These are phyloP conservation scores for Psylliodes chrysocephalus DNA, from an alignment of 2,888 invertebrate species.

Conservation along the genomic window DNA sequence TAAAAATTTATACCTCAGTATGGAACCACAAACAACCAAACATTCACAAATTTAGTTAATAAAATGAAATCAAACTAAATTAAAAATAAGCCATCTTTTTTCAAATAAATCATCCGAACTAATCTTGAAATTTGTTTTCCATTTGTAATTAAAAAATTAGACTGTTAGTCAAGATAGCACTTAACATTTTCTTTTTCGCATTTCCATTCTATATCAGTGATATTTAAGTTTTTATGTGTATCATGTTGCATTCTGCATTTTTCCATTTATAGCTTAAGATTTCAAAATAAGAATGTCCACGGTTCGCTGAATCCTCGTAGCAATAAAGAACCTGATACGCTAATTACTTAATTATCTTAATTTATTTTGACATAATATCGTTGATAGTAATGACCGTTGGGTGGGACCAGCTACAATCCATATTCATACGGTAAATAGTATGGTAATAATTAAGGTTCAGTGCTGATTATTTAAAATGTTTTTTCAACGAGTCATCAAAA, in stretches of 20 bases:
- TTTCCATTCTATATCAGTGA: too few relatives aligned
- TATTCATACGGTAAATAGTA: neutral
- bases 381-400: slow-evolving; percentile 11
- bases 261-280: neutral
- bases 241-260: neutral
- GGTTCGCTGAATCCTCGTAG: slow-evolving; percentile 8
- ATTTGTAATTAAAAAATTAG: too few relatives aligned
- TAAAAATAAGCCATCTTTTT: too few relatives aligned
- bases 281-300: neutral
- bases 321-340: slow-evolving; percentile 14
- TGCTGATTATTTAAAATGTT: neutral
- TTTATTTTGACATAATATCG: slow-evolving; percentile 19
- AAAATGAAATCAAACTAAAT: too few relatives aligned
- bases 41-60: too few relatives aligned
- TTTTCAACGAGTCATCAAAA: neutral
- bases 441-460: slow-evolving; percentile 1
- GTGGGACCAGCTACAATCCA: neutral
- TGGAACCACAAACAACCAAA: too few relatives aligned
- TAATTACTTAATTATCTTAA: slow-evolving; percentile 20
- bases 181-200: too few relatives aligned
- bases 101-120: too few relatives aligned
- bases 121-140: too few relatives aligned
- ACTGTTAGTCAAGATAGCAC: too few relatives aligned
- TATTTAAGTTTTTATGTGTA: too few relatives aligned
- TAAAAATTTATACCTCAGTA: too few relatives aligned